Conservation (phyloP, 2,797 vertebrate genomes). For the Heliangelus exortis region DNA sequence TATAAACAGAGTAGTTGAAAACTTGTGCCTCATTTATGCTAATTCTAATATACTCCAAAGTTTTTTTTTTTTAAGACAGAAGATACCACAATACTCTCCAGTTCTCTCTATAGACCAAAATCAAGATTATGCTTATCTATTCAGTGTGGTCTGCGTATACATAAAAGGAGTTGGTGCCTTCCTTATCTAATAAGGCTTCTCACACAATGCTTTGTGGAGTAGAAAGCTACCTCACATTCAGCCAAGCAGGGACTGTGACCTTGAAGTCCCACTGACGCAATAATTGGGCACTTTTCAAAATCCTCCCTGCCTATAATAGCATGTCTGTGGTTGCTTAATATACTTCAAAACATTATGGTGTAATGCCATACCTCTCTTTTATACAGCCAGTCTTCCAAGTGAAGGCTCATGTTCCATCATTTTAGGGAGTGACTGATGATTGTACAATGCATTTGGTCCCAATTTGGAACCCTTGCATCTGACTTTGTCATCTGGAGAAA, state of each 20-base stretch:
- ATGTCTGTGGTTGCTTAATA: rapidly evolving
- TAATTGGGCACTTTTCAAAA: neutral
- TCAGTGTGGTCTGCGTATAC: neutral
- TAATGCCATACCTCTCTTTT: neutral
- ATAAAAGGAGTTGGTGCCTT: neutral
- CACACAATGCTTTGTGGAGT: neutral
- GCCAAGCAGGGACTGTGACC: neutral
- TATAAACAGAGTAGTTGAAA: neutral
- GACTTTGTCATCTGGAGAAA: neutral
- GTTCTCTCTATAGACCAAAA: neutral
- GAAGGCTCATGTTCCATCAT: neutral
- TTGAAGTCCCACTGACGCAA: neutral
- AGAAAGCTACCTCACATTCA: neutral
- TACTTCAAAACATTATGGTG: neutral
- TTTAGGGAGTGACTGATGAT: neutral
- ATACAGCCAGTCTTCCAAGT: neutral
- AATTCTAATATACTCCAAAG: neutral
- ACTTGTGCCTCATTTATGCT: neutral
- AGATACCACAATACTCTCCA: neutral
- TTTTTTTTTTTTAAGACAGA: neutral
- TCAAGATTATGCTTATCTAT: neutral
- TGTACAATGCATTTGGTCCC: neutral
- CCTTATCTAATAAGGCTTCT: neutral
- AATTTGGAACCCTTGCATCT: neutral
- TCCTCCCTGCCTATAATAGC: rapidly evolving